A percentile compares a stretch with the other conserved stretches of the same genome.
phyloP scores from a whole-genome alignment of 2,888 invertebrate species.

The Branchipolynoe longqiensis region DNA sequence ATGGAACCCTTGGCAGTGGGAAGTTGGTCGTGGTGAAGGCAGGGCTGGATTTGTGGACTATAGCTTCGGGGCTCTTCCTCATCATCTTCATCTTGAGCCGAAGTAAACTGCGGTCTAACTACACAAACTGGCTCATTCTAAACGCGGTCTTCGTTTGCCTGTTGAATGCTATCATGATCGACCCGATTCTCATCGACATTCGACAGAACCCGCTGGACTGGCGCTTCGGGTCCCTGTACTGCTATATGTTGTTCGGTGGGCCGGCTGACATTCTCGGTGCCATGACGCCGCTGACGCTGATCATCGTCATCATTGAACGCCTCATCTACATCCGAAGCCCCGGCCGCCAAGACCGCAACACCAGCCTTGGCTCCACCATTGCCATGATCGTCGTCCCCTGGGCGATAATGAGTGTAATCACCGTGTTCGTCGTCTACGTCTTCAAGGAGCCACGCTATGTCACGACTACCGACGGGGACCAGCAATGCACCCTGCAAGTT shows the following conservation, averaged over 20 bases:
- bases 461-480: background rate
- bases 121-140: conserved; percentile 39
- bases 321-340: conserved; percentile 23
- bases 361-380: conserved; percentile 15
- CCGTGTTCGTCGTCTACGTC: conserved; percentile 37
- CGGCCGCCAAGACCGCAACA: conserved; percentile 1
- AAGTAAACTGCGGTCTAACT: background rate
- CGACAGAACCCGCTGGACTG: conserved; percentile 15
- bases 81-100: background rate
- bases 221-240: conserved; percentile 42
- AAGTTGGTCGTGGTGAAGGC: conserved; percentile 30
- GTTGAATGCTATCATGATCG: conserved; percentile 25
- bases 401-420: conserved; percentile 16
- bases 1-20: background rate
- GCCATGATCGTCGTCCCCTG: conserved; percentile 42
- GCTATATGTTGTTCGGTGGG: conserved; percentile 44
- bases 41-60: conserved; percentile 22
- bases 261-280: conserved; percentile 40
- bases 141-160: conserved; percentile 40
- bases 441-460: conserved; percentile 9
- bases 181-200: conserved; percentile 48
- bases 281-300: conserved; percentile 38
- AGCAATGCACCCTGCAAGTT: conserved; percentile 7
- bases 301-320: conserved; percentile 36
- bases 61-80: background rate